Conservation (phyloP, 2,888 invertebrate species). For the Exephanes ischioxanthus region DNA sequence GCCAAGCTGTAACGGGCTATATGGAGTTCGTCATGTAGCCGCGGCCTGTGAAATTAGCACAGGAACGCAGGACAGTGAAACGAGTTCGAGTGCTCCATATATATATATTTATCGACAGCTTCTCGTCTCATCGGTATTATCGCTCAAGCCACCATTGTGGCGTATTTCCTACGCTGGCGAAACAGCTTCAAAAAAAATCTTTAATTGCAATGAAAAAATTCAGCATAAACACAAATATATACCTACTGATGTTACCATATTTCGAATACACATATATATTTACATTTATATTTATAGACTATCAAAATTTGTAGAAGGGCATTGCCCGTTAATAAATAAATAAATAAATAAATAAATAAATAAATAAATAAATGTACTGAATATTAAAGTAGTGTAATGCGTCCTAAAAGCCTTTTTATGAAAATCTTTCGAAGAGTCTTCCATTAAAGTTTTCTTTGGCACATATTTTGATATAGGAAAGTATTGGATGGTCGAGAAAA, state of each 20-base stretch:
- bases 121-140: constrained; percentile 1
- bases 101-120: constrained; percentile 5
- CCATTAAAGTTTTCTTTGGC: not conserved
- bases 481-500: not conserved
- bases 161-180: too few relatives aligned
- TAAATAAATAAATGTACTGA: not conserved
- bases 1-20: constrained; percentile 34
- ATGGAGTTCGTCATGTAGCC: constrained; percentile 18
- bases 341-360: too few relatives aligned
- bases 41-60: not conserved
- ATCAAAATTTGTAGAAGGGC: too few relatives aligned
- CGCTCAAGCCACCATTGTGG: too few relatives aligned
- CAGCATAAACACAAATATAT: too few relatives aligned
- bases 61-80: constrained; percentile 31
- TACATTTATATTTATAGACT: too few relatives aligned
- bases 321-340: too few relatives aligned
- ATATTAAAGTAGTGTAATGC: not conserved
- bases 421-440: not conserved
- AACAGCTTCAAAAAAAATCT: not conserved
- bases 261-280: too few relatives aligned
- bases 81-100: constrained; percentile 39
- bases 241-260: too few relatives aligned
- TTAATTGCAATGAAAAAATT: not conserved
- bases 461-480: not conserved
- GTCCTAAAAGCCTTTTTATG: too few relatives aligned